Conservation (phyloP, 2,888 invertebrate genomes). For the Scelioninae gen. 1 region DNA sequence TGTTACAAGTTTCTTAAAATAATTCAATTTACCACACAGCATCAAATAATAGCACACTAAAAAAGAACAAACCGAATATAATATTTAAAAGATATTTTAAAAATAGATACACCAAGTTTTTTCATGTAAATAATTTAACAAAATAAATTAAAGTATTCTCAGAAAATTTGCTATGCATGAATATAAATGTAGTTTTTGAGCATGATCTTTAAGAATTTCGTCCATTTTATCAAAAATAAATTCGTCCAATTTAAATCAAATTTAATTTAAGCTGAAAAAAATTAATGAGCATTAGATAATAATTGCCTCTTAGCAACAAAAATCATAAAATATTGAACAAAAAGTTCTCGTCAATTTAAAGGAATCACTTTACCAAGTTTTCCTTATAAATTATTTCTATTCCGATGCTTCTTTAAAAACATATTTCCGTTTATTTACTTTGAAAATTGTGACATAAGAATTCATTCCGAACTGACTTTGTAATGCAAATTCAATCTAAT, state of each 20-base stretch:
- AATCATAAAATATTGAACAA: not conserved
- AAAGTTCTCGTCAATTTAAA: not conserved
- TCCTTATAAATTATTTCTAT: not conserved
- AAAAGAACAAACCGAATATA: constrained; percentile 11
- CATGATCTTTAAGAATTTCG: not conserved
- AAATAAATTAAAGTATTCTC: constrained; percentile 2
- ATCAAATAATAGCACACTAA: constrained; percentile 14
- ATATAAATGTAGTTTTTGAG: constrained; percentile 12
- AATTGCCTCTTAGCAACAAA: no score
- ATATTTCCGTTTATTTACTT: constrained; percentile 19
- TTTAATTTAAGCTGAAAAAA: no score
- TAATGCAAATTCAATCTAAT: not conserved
- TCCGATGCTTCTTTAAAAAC: not conserved
- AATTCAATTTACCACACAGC: no score
- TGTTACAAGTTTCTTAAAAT: constrained; percentile 19
- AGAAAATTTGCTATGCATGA: constrained; percentile 1
- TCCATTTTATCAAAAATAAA: not conserved
- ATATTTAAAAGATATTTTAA: constrained; percentile 28
- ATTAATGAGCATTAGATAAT: no score
- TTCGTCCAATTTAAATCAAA: no score
- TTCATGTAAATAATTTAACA: constrained; percentile 28
- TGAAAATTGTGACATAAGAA: not conserved
- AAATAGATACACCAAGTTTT: constrained; percentile 25
- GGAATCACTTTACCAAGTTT: not conserved
- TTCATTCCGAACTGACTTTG: constrained; percentile 2